Percentiles rank a stretch among this genome's conserved stretches.
These are phyloP conservation scores for Chelonoidis abingdonii DNA, from an alignment of 2,113 vertebrate genomes.

Conservation along the genomic window DNA sequence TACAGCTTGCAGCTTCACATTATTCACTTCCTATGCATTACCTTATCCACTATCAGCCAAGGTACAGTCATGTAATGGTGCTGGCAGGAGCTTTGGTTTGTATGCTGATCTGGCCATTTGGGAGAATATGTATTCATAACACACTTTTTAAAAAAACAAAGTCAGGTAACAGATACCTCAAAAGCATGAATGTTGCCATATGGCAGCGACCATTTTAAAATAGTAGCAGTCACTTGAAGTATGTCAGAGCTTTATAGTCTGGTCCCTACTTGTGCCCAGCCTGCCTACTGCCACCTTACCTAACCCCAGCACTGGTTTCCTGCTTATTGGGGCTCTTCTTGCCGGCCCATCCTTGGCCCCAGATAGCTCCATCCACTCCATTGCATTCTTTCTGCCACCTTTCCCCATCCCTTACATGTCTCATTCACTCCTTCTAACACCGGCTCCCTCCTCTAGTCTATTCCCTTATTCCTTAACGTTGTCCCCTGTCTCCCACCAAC, in stretches of 20 bases:
- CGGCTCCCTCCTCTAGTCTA: not conserved
- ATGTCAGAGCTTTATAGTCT: not conserved
- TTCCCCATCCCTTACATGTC: not conserved
- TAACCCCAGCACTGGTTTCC: not conserved
- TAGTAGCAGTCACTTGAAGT: not conserved
- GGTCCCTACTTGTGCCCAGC: not conserved
- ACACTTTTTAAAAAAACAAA: not conserved
- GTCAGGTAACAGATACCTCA: not conserved
- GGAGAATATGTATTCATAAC: not conserved
- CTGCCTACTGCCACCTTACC: not conserved
- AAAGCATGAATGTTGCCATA: not conserved
- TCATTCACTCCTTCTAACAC: fast-evolving
- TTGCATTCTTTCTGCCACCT: not conserved
- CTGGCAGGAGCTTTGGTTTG: not conserved
- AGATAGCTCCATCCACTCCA: not conserved
- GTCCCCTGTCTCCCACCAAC: not conserved
- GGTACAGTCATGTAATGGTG: not conserved
- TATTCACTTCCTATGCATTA: not conserved
- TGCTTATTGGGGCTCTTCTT: not conserved
- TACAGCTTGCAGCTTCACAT: not conserved
- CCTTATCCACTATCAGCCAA: not conserved
- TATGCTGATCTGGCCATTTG: not conserved
- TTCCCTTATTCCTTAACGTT: not conserved
- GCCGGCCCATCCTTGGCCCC: not conserved
- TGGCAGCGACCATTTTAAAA: not conserved